A percentile compares a stretch with the other conserved stretches of the same genome.
Conservation (phyloP, 2,797 vertebrate genomes). For the Amniataba percoides region DNA sequence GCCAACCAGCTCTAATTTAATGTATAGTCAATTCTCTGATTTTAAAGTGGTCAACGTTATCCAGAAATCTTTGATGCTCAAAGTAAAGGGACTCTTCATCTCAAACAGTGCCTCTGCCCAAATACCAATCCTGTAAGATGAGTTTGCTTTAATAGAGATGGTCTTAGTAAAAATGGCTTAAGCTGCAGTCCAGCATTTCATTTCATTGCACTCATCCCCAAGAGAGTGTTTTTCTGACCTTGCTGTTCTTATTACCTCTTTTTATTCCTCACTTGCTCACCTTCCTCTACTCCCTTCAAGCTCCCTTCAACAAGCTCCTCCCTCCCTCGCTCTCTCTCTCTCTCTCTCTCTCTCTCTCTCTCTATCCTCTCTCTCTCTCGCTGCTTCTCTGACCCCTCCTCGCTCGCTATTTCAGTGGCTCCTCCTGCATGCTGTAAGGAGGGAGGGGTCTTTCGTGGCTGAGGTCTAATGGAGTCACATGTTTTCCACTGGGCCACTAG, state of each 20-base stretch:
- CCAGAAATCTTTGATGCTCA: neutral
- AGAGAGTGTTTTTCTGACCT: conserved; percentile 58
- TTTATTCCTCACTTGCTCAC: conserved; percentile 27
- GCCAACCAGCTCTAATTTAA: conserved; percentile 44
- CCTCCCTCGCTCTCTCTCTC: conserved; percentile 12
- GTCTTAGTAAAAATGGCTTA: conserved; percentile 29
- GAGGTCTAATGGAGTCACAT: conserved; percentile 49
- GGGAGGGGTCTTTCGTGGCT: conserved; percentile 46
- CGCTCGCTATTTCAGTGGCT: neutral
- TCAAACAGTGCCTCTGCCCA: conserved; percentile 1
- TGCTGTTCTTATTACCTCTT: conserved; percentile 48
- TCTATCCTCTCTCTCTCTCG: conserved; percentile 6
- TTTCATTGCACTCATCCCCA: conserved; percentile 39
- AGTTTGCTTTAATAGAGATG: conserved; percentile 33
- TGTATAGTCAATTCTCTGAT: conserved; percentile 27
- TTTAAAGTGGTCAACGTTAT: conserved; percentile 1
- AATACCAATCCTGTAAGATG: conserved; percentile 29
- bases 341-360: conserved; percentile 18
- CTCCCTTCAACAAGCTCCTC: conserved; percentile 31
- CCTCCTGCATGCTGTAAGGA: conserved; percentile 34
- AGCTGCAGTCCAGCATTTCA: conserved; percentile 37
- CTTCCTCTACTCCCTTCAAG: neutral
- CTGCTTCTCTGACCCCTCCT: conserved; percentile 36
- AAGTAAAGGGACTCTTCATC: neutral
- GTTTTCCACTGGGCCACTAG: conserved; percentile 77